These are phyloP conservation scores for Porites rus DNA, from an alignment of 92 coral and sea anemone genomes.

Conservation along the genomic window DNA sequence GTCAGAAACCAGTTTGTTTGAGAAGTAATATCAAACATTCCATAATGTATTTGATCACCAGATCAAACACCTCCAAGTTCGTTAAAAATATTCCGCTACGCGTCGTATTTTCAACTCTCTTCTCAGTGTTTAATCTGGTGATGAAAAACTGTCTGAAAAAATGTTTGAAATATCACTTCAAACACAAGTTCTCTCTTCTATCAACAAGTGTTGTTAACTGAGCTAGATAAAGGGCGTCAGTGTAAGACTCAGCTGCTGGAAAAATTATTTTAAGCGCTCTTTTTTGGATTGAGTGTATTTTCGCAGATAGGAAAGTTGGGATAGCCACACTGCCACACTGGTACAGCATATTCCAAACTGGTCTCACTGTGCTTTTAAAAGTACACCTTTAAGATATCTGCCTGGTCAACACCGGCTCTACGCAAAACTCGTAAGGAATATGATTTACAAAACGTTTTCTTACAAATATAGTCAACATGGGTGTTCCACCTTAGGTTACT, in stretches of 20 bases:
- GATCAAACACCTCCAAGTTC: too few relatives aligned
- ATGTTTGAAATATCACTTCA: too few relatives aligned
- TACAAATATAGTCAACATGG: conserved; percentile 32
- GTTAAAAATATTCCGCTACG: too few relatives aligned
- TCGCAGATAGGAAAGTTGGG: conserved; percentile 30
- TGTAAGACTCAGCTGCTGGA: conserved; percentile 18
- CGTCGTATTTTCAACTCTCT: too few relatives aligned
- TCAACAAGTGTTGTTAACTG: conserved; percentile 6
- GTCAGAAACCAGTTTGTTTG: too few relatives aligned
- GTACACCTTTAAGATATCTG: conserved; percentile 36
- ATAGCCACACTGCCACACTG: conserved; percentile 48
- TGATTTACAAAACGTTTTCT: conserved; percentile 27
- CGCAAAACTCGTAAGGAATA: conserved; percentile 31
- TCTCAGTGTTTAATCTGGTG: too few relatives aligned
- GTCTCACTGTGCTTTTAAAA: conserved; percentile 34
- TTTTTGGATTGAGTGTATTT: conserved; percentile 23
- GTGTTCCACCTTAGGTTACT: conserved; percentile 39
- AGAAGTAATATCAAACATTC: too few relatives aligned
- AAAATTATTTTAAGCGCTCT: conserved; percentile 33
- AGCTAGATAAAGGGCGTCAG: conserved; percentile 29
- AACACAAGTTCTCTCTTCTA: conserved; percentile 25
- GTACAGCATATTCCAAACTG: conserved; percentile 59
- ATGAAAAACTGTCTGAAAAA: too few relatives aligned
- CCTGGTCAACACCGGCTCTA: conserved; percentile 33
- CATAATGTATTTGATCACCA: too few relatives aligned